A percentile compares a stretch with the other conserved stretches of the same genome.
Conservation (phyloP, 2,888 invertebrate species). For the Caenorhabditis doughertyi region DNA sequence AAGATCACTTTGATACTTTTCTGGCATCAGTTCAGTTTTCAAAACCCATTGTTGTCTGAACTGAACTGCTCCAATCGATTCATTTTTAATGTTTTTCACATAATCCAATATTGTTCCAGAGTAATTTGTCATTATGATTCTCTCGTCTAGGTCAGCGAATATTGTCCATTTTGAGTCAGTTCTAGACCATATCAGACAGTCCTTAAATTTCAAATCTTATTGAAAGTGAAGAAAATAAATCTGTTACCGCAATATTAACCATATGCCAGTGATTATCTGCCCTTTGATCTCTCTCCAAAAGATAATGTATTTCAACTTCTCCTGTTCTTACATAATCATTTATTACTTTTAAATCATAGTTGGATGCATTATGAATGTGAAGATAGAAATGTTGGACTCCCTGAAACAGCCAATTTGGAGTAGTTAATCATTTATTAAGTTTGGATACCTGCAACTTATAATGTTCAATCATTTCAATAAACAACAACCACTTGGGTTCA, state of each 20-base stretch:
- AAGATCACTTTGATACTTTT: slow-evolving; percentile 8
- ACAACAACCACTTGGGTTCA: slow-evolving; percentile 44
- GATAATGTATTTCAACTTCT: slow-evolving; percentile 30
- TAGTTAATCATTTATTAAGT: neutral
- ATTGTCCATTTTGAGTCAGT: slow-evolving; percentile 45
- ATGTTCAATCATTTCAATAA: slow-evolving; percentile 51
- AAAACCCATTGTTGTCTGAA: slow-evolving; percentile 30
- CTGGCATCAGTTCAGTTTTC: slow-evolving; percentile 25
- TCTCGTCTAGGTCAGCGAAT: slow-evolving; percentile 44
- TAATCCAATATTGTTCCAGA: slow-evolving; percentile 50
- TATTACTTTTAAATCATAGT: slow-evolving; percentile 27
- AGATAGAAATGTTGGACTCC: slow-evolving; percentile 49
- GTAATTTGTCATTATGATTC: slow-evolving; percentile 38
- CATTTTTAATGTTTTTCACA: slow-evolving; percentile 2
- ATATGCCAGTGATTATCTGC: slow-evolving; percentile 29
- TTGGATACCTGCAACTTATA: slow-evolving; percentile 37
- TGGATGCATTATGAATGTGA: slow-evolving; percentile 16
- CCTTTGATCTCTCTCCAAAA: slow-evolving; percentile 29
- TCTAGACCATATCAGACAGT: slow-evolving; percentile 34
- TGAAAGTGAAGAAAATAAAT: neutral
- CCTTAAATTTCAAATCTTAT: slow-evolving; percentile 7
- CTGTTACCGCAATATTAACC: slow-evolving; percentile 18
- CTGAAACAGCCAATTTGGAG: neutral
- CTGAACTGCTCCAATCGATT: slow-evolving; percentile 4
- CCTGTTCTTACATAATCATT: slow-evolving; percentile 47